Percentiles rank a stretch among this genome's conserved stretches.
These are phyloP conservation scores for Pristis pectinata DNA, from an alignment of 2,797 vertebrate species.

Conservation along the genomic window DNA sequence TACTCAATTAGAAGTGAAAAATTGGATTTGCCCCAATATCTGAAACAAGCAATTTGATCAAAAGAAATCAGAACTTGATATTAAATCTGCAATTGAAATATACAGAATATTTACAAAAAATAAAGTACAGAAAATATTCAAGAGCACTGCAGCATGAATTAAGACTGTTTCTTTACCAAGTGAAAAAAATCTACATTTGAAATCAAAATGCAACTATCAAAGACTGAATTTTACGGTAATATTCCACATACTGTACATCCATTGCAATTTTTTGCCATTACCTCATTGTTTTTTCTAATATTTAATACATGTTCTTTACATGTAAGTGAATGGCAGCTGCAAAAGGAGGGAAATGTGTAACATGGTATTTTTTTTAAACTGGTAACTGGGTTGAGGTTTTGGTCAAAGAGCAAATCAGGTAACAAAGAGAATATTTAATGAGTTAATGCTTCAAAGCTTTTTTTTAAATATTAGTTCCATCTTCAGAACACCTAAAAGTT, in stretches of 20 bases:
- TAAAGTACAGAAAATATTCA: neutral
- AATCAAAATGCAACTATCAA: neutral
- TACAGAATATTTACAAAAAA: neutral
- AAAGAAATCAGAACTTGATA: neutral
- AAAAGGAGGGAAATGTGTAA: neutral
- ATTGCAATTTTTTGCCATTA: neutral
- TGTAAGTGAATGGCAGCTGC: neutral
- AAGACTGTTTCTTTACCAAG: neutral
- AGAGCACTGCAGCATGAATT: neutral
- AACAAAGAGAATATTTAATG: neutral
- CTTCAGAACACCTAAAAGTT: neutral
- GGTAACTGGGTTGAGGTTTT: neutral
- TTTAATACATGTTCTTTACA: neutral
- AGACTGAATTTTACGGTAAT: neutral
- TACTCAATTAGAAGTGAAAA: conserved; percentile 6
- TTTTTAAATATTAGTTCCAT: neutral
- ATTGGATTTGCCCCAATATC: neutral
- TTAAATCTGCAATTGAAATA: neutral
- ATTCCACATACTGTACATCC: neutral
- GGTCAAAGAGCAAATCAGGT: neutral
- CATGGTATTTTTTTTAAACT: neutral
- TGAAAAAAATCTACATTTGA: neutral
- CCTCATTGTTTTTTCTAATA: neutral
- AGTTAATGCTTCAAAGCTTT: neutral
- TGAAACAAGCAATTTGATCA: neutral